Evolutionary conservation across 2,888 invertebrate genomes (phyloP).

Genomic region (Parascotia fuliginaria): DNA sequence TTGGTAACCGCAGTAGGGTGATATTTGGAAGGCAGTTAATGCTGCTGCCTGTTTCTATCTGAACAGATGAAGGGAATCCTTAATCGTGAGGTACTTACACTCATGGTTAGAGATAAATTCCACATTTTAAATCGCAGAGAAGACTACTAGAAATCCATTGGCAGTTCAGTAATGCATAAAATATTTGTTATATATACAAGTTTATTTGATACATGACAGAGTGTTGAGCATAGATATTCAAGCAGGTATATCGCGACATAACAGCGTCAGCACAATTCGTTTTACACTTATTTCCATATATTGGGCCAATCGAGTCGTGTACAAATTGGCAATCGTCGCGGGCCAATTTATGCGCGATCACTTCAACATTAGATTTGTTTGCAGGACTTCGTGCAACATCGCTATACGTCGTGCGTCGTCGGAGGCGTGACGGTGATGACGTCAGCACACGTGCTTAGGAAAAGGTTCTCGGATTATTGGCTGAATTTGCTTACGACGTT

Average conservation of each 20-base stretch:
- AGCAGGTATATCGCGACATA: slow-evolving; percentile 1
- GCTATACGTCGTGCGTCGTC: slow-evolving; percentile 11
- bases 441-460: slow-evolving; percentile 38
- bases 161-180: too few species aligned
- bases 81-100: too few species aligned
- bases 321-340: slow-evolving; percentile 48
- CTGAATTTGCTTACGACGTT: slow-evolving; percentile 35
- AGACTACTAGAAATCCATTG: too few species aligned
- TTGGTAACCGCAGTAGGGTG: too few species aligned
- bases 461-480: slow-evolving; percentile 20
- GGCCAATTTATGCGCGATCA: slow-evolving; percentile 51
- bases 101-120: too few species aligned
- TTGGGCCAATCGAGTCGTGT: slow-evolving; percentile 37
- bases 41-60: too few species aligned
- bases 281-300: slow-evolving; percentile 30
- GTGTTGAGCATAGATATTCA: background rate
- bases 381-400: background rate
- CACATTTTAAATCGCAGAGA: too few species aligned
- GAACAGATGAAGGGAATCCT: too few species aligned
- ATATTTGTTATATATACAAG: background rate
- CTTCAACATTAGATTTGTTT: slow-evolving; percentile 57
- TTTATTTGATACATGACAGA: background rate
- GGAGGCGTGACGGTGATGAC: slow-evolving; percentile 25
- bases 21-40: too few species aligned
- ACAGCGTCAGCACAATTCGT: slow-evolving; percentile 1